Evolutionary conservation across 2,888 invertebrate species (phyloP), one percentile per base, ranked within the genome.

Genomic region (Melanostoma scalare): DNA sequence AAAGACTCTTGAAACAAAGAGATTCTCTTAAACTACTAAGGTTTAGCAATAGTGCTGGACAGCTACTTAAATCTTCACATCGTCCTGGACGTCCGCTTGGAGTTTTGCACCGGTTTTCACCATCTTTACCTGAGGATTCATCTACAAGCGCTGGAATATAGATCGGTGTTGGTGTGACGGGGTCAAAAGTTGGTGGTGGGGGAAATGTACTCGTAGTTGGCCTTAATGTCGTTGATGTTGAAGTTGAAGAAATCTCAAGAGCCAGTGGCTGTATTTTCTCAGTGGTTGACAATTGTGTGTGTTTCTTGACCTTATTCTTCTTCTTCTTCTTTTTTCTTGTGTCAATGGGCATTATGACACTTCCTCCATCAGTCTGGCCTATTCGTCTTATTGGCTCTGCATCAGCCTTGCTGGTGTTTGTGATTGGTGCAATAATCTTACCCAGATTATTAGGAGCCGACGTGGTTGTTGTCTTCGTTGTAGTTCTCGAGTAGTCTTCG

Each of bases 11-110:
- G 89, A 98, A 98, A 88, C 98, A 98, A 6, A 98, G 92, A 0
- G 97, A 97, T 88, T 97, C 96, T 38, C 97, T 92, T 20, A 98
- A 92, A 89, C 95, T 95, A 9, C 95, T 94, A 63, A 97, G 92
- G 90, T 97, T 96, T 31, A 98, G 91, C 0, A 97, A 92, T 35
- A 97, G 91, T 86, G 96, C 96, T 0, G 97, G 97, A 88, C 97
- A 97, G 88, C 96, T 96, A 87, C 96, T 96, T 20, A 98, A 92
- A 89, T 98, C 97, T 89, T 96, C 95, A 88, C 98, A 98, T 84
- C 94, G 94, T 38, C 98, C 98, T 0, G 93, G 92, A 38, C 94
- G 92, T 0, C 96, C 96, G 86, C 95, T 95, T 0, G 97, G 96
- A 0, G 97, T 97, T 3, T 94, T 95, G 88, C 97, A 97, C 6